A percentile compares a stretch with the other conserved stretches of the same genome.
Conservation (phyloP, 2,888 invertebrate genomes). For the Myopa testacea region DNA sequence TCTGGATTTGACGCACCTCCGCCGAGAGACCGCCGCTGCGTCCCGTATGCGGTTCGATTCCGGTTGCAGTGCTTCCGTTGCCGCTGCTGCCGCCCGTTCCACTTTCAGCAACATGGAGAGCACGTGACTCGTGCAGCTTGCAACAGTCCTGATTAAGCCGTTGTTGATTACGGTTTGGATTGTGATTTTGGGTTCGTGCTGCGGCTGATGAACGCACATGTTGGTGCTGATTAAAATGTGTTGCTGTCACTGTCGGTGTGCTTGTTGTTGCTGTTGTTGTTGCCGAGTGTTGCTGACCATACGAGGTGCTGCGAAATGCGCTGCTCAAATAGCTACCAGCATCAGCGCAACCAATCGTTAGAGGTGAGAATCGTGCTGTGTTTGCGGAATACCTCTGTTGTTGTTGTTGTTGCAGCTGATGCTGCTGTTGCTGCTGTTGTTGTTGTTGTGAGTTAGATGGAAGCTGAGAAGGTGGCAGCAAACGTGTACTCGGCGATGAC, state of each 20-base stretch:
- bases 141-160: conserved; percentile 51
- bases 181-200: conserved; percentile 43
- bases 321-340: conserved; percentile 46
- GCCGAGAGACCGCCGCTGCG: conserved; percentile 46
- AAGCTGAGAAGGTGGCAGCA: conserved; percentile 49
- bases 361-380: conserved; percentile 41
- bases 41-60: conserved; percentile 36
- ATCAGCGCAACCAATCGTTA: conserved; percentile 39
- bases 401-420: conserved; percentile 38
- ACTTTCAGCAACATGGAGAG: conserved; percentile 33
- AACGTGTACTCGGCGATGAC: conserved; percentile 71
- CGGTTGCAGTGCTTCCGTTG: conserved; percentile 27
- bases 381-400: conserved; percentile 4
- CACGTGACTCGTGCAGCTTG: conserved; percentile 38
- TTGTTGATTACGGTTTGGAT: conserved; percentile 49
- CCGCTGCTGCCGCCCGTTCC: conserved; percentile 20
- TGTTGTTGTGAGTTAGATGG: conserved; percentile 35
- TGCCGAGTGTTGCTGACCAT: conserved; percentile 42
- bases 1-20: conserved; percentile 53
- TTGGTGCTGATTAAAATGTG: conserved; percentile 40
- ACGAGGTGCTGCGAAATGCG: conserved; percentile 47
- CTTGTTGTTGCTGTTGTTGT: conserved; percentile 41
- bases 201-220: conserved; percentile 45
- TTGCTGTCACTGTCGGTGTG: conserved; percentile 42
- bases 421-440: conserved; percentile 41